These are phyloP conservation scores for Lasioglossum villosulum DNA, from an alignment of 2,888 invertebrate species.

Conservation along the genomic window DNA sequence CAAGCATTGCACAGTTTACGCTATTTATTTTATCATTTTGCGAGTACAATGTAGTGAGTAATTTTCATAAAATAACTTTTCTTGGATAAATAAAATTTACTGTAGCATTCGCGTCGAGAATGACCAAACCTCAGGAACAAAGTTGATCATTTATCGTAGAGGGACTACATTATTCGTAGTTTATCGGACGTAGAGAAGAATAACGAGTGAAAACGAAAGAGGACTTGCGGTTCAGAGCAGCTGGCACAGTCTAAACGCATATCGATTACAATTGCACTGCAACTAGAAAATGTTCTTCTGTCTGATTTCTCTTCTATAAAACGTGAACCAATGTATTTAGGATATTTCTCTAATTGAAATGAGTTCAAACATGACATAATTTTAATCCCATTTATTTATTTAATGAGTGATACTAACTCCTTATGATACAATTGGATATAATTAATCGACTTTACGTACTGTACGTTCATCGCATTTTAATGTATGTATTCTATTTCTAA, in stretches of 20 bases:
- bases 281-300: background rate
- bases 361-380: no score
- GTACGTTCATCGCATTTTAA: background rate
- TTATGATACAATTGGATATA: no score
- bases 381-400: background rate
- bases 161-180: background rate
- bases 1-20: no score
- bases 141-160: background rate
- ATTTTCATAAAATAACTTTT: background rate
- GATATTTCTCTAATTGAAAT: no score
- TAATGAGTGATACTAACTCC: background rate
- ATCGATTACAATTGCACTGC: background rate
- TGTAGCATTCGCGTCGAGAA: background rate
- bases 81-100: background rate
- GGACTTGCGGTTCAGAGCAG: background rate
- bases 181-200: background rate
- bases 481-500: no score
- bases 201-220: background rate
- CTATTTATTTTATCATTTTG: no score
- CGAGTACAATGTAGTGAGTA: background rate
- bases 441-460: no score
- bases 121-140: background rate
- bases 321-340: background rate
- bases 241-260: background rate
- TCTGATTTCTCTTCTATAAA: background rate